Evolutionary conservation across 2,888 invertebrate genomes (phyloP), one percentile per base, ranked within the genome.

Genomic region (Blastobasis lacticolella): DNA sequence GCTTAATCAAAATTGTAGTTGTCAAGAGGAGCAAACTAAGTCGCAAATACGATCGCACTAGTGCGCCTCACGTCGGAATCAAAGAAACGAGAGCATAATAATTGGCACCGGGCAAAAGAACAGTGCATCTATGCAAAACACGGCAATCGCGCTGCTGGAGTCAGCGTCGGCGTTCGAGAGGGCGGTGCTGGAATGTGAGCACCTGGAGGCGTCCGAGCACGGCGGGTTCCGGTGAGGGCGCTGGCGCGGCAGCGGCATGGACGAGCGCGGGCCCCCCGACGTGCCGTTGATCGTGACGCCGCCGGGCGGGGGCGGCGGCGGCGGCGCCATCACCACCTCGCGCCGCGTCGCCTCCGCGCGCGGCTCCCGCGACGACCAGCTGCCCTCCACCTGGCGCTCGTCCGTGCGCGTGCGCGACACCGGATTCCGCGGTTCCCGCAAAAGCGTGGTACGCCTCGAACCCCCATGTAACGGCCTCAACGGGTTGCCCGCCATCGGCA

Each of bases 371-470:
- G 85, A 84, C 55, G 86, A 86, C 51, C 74, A 69, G 60, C 82
- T 75, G 60, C 82, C 75, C 54, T 83, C 90, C 63, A 81, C 90
- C 49, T 91, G 91, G 83, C 91, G 91, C 87, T 91, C 91, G 62
- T 91, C 91, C 61, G 91, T 92, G 63, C 87, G 91, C 59, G 90
- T 91, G 59, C 90, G 88, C 72, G 91, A 91, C 68, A 90, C 91
- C 58, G 90, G 90, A 60, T 90, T 89, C 75, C 90, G 90, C 61
- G 91, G 91, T 71, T 91, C 90, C 63, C 85, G 90, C 69, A 90
- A 90, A 74, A 90, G 90, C 73, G 83, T 91, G 63, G 91, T 92
- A 61, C 90, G 90, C 69, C 88, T 91, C 63, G 91, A 91, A 82
- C 90, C 91, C 44, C 90, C 91, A 60, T 91, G 91, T 83, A 91